phyloP scores from a whole-genome alignment of 2,888 invertebrate genomes.

The Bellardia pandia region DNA sequence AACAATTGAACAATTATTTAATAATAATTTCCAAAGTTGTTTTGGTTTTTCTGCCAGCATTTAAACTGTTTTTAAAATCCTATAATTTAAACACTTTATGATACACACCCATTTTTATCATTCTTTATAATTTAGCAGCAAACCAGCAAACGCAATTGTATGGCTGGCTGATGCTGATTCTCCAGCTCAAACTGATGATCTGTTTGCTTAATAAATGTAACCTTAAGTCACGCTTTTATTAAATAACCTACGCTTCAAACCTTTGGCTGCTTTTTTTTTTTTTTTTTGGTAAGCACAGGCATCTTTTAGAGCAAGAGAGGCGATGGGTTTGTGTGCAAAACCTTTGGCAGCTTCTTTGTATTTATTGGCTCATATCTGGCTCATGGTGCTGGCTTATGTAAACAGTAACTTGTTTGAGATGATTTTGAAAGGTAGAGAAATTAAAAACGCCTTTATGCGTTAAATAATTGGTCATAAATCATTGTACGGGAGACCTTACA shows the following conservation, averaged over 20 bases:
- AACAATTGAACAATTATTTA: constrained; percentile 73
- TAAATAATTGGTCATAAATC: constrained; percentile 67
- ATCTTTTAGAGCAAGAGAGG: neutral
- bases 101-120: constrained; percentile 74
- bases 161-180: constrained; percentile 30
- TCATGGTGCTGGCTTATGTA: constrained; percentile 35
- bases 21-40: constrained; percentile 38
- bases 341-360: no score
- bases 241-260: constrained; percentile 68
- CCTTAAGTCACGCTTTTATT: constrained; percentile 73
- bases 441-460: constrained; percentile 57
- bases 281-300: neutral
- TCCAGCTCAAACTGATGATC: constrained; percentile 50
- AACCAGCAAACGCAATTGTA: constrained; percentile 35
- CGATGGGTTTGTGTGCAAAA: neutral
- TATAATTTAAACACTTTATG: constrained; percentile 80
- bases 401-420: constrained; percentile 44
- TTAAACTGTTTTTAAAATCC: constrained; percentile 81
- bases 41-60: constrained; percentile 24
- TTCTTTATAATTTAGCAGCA: constrained; percentile 42
- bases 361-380: neutral
- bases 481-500: neutral
- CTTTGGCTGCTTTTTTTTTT: constrained; percentile 1
- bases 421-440: constrained; percentile 26
- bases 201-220: constrained; percentile 67